Evolutionary conservation across 2,888 invertebrate species (phyloP).

Genomic region (Bedellia somnulentella): DNA sequence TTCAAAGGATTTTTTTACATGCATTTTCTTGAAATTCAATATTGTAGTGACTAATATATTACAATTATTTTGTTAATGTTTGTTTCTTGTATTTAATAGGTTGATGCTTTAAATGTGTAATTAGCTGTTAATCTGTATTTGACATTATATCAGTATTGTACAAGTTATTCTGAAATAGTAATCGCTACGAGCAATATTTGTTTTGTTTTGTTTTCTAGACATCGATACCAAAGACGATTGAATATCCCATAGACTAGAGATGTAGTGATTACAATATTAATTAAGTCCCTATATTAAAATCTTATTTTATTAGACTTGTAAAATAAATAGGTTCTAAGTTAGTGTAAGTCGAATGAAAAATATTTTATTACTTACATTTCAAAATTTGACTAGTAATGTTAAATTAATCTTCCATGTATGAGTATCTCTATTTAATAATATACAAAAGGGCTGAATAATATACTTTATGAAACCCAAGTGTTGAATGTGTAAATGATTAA

Average conservation of each 20-base stretch:
- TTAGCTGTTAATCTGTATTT: too few relatives aligned
- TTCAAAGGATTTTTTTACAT: too few relatives aligned
- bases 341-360: conserved; percentile 25
- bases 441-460: conserved; percentile 35
- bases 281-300: conserved; percentile 15
- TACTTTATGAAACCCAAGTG: too few relatives aligned
- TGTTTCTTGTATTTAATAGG: conserved; percentile 40
- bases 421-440: conserved; percentile 6
- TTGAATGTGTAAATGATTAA: too few relatives aligned
- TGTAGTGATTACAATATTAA: conserved; percentile 20
- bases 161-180: conserved; percentile 20
- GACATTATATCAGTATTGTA: conserved; percentile 53
- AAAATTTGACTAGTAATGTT: conserved; percentile 28
- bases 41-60: too few relatives aligned
- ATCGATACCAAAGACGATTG: conserved; percentile 59
- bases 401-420: conserved; percentile 4
- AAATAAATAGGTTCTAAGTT: conserved; percentile 31
- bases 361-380: conserved; percentile 50
- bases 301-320: conserved; percentile 45
- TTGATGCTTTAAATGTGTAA: conserved; percentile 11
- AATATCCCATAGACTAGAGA: conserved; percentile 47
- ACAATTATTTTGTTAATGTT: conserved; percentile 37
- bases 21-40: too few relatives aligned
- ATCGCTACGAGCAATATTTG: conserved; percentile 20
- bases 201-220: conserved; percentile 40